These are phyloP conservation scores for Catocala sponsa DNA, from an alignment of 2,888 invertebrate species.

Conservation along the genomic window DNA sequence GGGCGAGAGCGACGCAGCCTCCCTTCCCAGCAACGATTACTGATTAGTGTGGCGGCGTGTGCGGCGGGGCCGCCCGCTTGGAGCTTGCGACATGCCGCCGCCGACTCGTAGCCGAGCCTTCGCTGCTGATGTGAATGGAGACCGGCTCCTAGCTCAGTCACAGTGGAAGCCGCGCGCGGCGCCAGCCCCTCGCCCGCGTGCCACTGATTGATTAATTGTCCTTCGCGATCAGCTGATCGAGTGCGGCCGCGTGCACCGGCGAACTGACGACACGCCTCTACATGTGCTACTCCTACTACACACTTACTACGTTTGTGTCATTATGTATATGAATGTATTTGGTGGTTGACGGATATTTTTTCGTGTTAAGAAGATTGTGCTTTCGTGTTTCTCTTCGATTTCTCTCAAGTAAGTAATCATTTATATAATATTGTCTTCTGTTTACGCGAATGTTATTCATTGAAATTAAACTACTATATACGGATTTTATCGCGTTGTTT, in stretches of 20 bases:
- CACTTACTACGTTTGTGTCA: constrained; percentile 79
- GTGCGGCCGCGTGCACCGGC: constrained; percentile 65
- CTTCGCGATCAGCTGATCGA: constrained; percentile 76
- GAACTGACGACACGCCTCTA: constrained; percentile 67
- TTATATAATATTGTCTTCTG: no score
- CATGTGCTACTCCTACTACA: constrained; percentile 74
- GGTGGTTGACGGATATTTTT: constrained; percentile 72
- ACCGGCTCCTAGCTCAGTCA: constrained; percentile 35
- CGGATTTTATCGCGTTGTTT: no score
- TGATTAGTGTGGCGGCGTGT: constrained; percentile 87
- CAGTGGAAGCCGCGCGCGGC: constrained; percentile 38
- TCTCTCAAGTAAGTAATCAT: constrained; percentile 66
- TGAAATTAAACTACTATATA: no score
- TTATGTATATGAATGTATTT: constrained; percentile 73
- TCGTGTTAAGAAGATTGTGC: constrained; percentile 58
- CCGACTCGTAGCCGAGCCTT: constrained; percentile 55
- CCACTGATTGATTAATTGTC: constrained; percentile 47
- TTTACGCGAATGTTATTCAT: no score
- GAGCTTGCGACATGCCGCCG: constrained; percentile 73
- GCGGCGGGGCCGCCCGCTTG: constrained; percentile 79
- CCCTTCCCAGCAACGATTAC: constrained; percentile 88
- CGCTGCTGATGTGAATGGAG: constrained; percentile 51
- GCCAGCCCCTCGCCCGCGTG: constrained; percentile 25
- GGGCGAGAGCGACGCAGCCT: constrained; percentile 82
- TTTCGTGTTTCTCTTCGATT: constrained; percentile 56